These are phyloP conservation scores for Bothrops alternatus DNA, from an alignment of 2,797 vertebrate species.

Conservation along the genomic window DNA sequence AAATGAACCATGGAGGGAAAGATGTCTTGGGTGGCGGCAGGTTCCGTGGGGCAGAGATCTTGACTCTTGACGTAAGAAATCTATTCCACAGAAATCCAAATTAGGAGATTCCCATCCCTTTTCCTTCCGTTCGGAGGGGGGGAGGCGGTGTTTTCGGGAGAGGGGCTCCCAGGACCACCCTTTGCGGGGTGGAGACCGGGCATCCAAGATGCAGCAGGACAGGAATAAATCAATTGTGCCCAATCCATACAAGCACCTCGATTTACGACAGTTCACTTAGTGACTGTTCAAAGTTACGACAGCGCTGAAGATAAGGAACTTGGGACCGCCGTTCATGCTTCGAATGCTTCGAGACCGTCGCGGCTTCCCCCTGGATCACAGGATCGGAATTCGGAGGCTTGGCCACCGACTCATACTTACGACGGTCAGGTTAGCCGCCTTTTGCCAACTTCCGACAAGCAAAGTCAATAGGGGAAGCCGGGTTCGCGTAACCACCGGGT, in stretches of 20 bases:
- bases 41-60: neutral
- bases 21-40: no score
- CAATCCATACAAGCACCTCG: conserved; percentile 72
- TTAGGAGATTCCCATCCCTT: neutral
- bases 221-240: conserved; percentile 79
- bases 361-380: fast-evolving
- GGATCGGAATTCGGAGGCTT: neutral
- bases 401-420: neutral
- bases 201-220: conserved; percentile 40
- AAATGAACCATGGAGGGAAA: neutral
- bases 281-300: no score
- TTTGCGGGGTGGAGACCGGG: neutral
- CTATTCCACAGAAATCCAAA: neutral
- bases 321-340: fast-evolving
- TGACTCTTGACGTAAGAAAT: neutral
- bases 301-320: neutral
- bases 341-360: fast-evolving
- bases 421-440: no score
- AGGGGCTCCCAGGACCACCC: neutral
- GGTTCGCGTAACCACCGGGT: neutral
- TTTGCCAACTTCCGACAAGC: no score
- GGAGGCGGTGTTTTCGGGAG: neutral
- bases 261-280: no score
- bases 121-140: neutral
- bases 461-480: neutral